Base-by-base conservation (phyloP, 2,888 invertebrate genomes). In the Mycogona germanica region DNA sequence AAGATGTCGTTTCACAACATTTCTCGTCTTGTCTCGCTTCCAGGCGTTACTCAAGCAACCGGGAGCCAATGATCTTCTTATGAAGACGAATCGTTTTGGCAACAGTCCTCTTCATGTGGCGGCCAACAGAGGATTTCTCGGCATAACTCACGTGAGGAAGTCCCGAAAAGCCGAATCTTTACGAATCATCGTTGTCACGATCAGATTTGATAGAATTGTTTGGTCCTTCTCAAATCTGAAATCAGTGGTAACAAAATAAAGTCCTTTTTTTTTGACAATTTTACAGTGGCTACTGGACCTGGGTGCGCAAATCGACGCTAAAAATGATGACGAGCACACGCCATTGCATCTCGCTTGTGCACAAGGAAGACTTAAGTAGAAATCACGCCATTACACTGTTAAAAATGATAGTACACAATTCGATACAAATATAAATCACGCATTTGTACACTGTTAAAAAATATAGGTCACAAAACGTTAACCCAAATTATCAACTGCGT, bases 21-120 rank as follows among this genome's bases (percentile, higher is more conserved):
- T n/a, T n/a, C n/a, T n/a, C n/a, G 6, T 25, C 6, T 1, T 23
- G 25, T 5, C 5, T 47, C 4, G 5, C 9, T 29, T 48, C 25
- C 25, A 49, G 49, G 38, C 23, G 12, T 35, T 49, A 3, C 37
- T 49, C 17, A 21, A 49, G 60, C 60, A 64, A 54, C 61, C 62
- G 5, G 55, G 60, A 29, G 59, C 60, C 25, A 51, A 29, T n/a
- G 57, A 60, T 1, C 61, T 72, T 59, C 62, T 74, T 30, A 68
- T 71, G 55, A 60, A 61, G 17, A 64, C 67, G 55, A 73, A 75
- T 62, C 65, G 69, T 41, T 71, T 69, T 61, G 70, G 69, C 57
- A 70, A 71, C 60, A 67, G 68, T 28, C 72, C 74, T 2, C 65
- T 74, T 49, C 74, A 74, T 59, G 64, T 71, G 45, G 73, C 73